A percentile compares a stretch with the other conserved stretches of the same genome.
Conservation (phyloP, 2,888 invertebrate genomes). For the Agriopis marginaria region DNA sequence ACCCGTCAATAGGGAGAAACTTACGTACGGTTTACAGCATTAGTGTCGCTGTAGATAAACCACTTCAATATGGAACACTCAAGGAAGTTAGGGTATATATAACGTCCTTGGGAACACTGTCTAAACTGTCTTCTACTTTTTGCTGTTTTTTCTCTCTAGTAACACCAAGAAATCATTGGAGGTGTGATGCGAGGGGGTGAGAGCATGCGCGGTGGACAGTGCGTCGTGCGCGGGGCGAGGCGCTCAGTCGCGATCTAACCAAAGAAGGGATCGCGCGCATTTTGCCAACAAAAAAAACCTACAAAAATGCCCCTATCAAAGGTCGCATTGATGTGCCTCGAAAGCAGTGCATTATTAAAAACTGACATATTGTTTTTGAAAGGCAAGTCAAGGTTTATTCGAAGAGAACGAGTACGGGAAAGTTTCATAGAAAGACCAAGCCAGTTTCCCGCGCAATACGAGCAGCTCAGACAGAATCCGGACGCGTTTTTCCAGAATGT, state of each 20-base stretch:
- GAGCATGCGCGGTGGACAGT: background rate
- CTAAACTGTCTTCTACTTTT: too few species aligned
- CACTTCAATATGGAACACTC: too few species aligned
- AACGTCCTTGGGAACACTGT: too few species aligned
- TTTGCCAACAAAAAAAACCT: background rate
- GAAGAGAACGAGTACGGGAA: constrained; percentile 1
- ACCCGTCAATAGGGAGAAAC: too few species aligned
- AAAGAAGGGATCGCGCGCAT: constrained; percentile 17
- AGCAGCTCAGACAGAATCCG: constrained; percentile 26
- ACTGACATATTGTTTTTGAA: constrained; percentile 33
- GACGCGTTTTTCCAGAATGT: constrained; percentile 33
- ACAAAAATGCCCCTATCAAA: constrained; percentile 39
- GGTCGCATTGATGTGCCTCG: constrained; percentile 38
- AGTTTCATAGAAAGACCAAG: constrained; percentile 4
- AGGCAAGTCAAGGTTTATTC: constrained; percentile 22
- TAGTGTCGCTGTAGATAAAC: too few species aligned
- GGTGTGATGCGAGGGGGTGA: background rate
- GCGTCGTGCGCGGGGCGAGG: background rate
- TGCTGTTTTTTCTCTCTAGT: too few species aligned
- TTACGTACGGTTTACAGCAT: too few species aligned
- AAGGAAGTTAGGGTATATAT: too few species aligned
- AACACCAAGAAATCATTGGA: background rate
- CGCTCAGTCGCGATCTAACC: constrained; percentile 23
- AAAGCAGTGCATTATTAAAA: constrained; percentile 33
- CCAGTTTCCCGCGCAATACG: constrained; percentile 17